Percentiles rank a stretch among this genome's conserved stretches.
Conservation (phyloP, 2,113 vertebrate species). For the Periophthalmodon schlosseri region DNA sequence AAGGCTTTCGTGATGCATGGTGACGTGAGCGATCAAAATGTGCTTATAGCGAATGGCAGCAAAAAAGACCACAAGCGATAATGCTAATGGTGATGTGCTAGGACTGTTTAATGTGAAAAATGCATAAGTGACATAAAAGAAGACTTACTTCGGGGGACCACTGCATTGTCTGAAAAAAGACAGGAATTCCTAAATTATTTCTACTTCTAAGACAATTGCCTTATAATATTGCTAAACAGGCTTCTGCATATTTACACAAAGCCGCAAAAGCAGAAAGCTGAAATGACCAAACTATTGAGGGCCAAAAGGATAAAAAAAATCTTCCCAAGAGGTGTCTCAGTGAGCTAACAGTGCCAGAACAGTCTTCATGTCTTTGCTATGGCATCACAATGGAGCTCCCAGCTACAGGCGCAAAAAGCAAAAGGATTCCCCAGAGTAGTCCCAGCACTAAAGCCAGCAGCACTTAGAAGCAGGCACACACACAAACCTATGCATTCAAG, state of each 20-base stretch:
- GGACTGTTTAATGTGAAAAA: slow-evolving; percentile 10
- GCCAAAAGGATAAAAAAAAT: slow-evolving; percentile 45
- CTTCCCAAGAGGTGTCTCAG: slow-evolving; percentile 50
- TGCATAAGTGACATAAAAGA: slow-evolving; percentile 12
- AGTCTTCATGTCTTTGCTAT: slow-evolving; percentile 44
- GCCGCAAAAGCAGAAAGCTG: not conserved
- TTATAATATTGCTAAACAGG: not conserved
- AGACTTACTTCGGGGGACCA: slow-evolving; percentile 25
- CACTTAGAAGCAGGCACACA: slow-evolving; percentile 43
- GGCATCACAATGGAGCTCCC: slow-evolving; percentile 47
- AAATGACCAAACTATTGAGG: slow-evolving; percentile 48
- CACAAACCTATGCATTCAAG: slow-evolving; percentile 59
- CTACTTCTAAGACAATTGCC: slow-evolving; percentile 4
- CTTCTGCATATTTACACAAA: not conserved
- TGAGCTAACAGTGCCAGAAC: slow-evolving; percentile 55
- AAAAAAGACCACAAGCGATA: slow-evolving; percentile 20
- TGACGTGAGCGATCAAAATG: slow-evolving; percentile 20
- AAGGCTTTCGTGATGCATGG: slow-evolving; percentile 47
- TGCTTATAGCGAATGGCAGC: not conserved
- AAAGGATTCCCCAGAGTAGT: slow-evolving; percentile 42
- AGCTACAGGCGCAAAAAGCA: slow-evolving; percentile 46
- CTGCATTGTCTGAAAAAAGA: slow-evolving; percentile 13
- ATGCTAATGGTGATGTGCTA: slow-evolving; percentile 43
- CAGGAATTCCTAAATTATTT: slow-evolving; percentile 14
- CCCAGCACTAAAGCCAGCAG: slow-evolving; percentile 17